Base-by-base conservation (phyloP, 2,797 vertebrate species). In the Micropoecilia bifurca region DNA sequence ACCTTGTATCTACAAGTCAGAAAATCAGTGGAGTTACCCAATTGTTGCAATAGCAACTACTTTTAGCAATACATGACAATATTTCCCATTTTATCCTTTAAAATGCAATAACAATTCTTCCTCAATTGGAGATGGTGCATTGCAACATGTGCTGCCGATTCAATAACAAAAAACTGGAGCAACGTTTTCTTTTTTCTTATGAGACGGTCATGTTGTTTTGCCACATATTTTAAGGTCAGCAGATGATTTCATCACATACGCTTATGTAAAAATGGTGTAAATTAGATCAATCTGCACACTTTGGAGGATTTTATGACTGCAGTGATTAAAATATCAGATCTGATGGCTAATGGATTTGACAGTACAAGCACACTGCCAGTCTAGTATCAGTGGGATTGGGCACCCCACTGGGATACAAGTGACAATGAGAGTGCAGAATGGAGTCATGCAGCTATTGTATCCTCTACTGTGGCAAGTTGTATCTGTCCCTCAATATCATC, bases 271-370 rank as follows among this genome's bases (percentile, higher is more conserved):
- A 2, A 10, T 43, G 39, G 10, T 25, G 36, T 4, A 13, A 41
- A 63, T 18, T 18, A 33, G 7, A 36, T 63, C 59, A 63, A 20
- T 36, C 2, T 18, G 30, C 30, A 63, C 30, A 63, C 14, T 28
- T 57, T 63, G 33, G 22, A 36, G 8, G 36, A 4, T 68, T 68
- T 25, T 43, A n/a, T n/a, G 20, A 43, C 20, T 69, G 39, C 10
- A 69, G 66, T 43, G 66, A 69, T 69, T 69, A 43, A 22, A n/a
- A 43, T 43, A 69, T 69, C 39, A 69, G 66, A 43, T 69, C 39
- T 43, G 41, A 43, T 43, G 22, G 41, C 39, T 43, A 68, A 68
- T 43, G 39, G 66, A 14, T 25, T 43, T 43, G 22, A 39, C 22
- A 43, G 66, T 25, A 43, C 22, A 69, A 41, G 22, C 66, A 69